phyloP scores from a whole-genome alignment of 2,797 vertebrate species.

The Alcedo atthis region DNA sequence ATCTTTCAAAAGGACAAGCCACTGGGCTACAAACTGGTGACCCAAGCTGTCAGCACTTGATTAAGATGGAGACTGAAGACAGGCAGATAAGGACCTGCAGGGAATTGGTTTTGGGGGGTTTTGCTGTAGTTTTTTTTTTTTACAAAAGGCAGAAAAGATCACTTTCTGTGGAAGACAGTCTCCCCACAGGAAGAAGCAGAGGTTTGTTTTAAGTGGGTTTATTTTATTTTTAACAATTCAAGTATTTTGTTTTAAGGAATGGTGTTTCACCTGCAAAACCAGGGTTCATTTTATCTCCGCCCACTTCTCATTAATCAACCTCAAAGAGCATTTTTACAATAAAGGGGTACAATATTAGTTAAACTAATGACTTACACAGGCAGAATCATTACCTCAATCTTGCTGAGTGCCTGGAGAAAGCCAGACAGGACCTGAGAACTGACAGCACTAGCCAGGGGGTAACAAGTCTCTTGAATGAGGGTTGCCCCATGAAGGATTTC shows the following conservation, averaged over 20 bases:
- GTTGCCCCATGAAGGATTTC: neutral
- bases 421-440: slow-evolving; percentile 32
- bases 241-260: slow-evolving; percentile 63
- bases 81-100: neutral
- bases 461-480: neutral
- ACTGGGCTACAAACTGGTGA: neutral
- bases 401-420: neutral
- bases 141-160: neutral
- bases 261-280: slow-evolving; percentile 66
- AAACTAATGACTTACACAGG: slow-evolving; percentile 54
- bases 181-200: slow-evolving; percentile 53
- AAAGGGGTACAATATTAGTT: slow-evolving; percentile 63
- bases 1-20: neutral
- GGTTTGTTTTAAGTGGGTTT: slow-evolving; percentile 64
- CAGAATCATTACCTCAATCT: neutral
- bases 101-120: neutral
- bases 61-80: neutral
- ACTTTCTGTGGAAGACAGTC: slow-evolving; percentile 26
- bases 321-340: slow-evolving; percentile 59
- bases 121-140: too few relatives aligned
- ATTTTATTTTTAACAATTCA: neutral
- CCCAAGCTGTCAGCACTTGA: neutral
- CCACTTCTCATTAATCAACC: slow-evolving; percentile 57
- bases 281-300: slow-evolving; percentile 66
- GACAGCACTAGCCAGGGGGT: accelerated